Conservation (phyloP, 2,113 vertebrate genomes). For the Pteropus alecto region DNA sequence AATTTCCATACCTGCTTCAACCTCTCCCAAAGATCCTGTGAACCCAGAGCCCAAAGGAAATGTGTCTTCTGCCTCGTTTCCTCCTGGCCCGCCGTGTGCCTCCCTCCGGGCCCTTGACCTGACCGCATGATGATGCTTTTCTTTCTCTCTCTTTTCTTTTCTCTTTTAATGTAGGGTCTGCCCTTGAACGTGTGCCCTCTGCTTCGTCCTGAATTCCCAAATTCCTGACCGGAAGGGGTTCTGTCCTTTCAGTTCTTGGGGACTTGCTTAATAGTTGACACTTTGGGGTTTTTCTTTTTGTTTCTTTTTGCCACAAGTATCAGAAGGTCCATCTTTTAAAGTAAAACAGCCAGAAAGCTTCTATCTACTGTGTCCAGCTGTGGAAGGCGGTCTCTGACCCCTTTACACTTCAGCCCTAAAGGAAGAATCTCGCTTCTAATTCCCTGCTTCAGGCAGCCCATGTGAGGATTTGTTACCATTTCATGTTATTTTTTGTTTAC, state of each 20-base stretch:
- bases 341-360: not conserved
- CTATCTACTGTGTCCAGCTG: too few species aligned
- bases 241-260: not conserved
- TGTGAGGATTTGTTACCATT: not conserved
- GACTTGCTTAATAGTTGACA: not conserved
- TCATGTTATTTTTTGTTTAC: not conserved
- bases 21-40: not conserved
- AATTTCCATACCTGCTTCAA: not conserved
- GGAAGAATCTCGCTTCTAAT: accelerated
- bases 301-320: not conserved
- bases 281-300: not conserved
- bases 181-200: accelerated
- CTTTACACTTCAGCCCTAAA: not conserved
- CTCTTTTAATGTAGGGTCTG: not conserved
- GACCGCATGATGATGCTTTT: accelerated
- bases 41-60: not conserved
- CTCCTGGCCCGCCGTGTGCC: accelerated
- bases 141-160: not conserved
- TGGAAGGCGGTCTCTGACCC: not conserved
- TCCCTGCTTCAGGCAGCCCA: not conserved
- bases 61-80: accelerated
- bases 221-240: not conserved
- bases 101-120: not conserved
- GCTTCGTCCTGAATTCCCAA: not conserved
- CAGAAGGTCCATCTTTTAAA: not conserved